Percentiles rank a stretch among this genome's conserved stretches.
Conservation (phyloP, 2,113 vertebrate genomes). For the Nannospalax galili region DNA sequence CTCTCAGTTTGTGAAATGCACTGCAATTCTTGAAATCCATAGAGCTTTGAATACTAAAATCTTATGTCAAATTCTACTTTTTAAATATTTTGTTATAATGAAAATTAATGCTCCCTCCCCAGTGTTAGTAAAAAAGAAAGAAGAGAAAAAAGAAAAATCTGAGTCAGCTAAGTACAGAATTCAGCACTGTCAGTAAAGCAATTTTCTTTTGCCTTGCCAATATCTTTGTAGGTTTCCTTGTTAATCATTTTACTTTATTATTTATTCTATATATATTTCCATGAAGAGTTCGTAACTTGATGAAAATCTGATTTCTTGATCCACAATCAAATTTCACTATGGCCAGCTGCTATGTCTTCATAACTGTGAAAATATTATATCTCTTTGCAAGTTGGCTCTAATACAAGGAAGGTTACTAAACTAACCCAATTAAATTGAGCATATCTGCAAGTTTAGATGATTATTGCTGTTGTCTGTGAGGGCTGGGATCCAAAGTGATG, state of each 20-base stretch:
- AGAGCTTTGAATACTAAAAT: constrained; percentile 19
- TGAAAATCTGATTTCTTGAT: constrained; percentile 82
- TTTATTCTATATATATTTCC: constrained; percentile 79
- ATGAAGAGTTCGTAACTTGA: constrained; percentile 81
- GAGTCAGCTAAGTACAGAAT: constrained; percentile 33
- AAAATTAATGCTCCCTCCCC: background rate
- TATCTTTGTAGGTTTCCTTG: constrained; percentile 75
- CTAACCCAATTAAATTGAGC: constrained; percentile 82
- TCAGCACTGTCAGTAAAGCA: constrained; percentile 53
- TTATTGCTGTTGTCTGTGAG: constrained; percentile 72
- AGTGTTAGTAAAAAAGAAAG: background rate
- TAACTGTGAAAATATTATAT: constrained; percentile 83
- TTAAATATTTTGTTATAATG: constrained; percentile 43
- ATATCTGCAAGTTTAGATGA: constrained; percentile 81
- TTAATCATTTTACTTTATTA: constrained; percentile 81
- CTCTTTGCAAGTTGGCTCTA: constrained; percentile 79
- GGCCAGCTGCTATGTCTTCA: constrained; percentile 79
- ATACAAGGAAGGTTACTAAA: constrained; percentile 81
- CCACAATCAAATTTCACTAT: constrained; percentile 78
- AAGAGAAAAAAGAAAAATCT: background rate
- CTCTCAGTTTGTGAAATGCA: constrained; percentile 42
- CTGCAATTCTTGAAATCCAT: background rate
- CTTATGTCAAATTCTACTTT: background rate
- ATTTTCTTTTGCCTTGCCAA: constrained; percentile 63
- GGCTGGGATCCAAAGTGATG: constrained; percentile 80